Conservation (phyloP, 2,113 vertebrate species). For the Lamprologus speciosus region DNA sequence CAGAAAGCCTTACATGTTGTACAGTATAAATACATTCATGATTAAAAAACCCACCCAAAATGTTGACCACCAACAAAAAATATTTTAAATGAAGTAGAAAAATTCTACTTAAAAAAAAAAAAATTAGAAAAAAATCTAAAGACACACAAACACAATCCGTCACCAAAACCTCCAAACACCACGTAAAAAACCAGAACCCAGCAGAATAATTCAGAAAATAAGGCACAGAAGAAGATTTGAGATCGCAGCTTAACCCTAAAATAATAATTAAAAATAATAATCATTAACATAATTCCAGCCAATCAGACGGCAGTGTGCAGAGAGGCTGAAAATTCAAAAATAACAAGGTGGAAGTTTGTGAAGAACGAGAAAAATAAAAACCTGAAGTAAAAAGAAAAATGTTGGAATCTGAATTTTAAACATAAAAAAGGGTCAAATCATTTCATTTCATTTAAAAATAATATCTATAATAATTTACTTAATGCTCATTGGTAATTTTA, state of each 20-base stretch:
- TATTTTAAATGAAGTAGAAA: neutral
- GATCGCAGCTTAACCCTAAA: neutral
- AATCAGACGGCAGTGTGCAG: neutral
- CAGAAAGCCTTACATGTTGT: neutral
- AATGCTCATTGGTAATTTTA: neutral
- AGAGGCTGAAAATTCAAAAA: neutral
- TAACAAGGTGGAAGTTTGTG: neutral
- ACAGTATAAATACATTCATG: constrained; percentile 33
- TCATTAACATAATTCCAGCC: neutral
- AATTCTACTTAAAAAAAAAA: neutral
- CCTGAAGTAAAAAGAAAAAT: neutral
- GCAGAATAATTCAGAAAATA: constrained; percentile 17
- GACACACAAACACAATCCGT: neutral
- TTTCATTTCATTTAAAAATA: neutral
- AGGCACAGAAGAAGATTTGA: constrained; percentile 35
- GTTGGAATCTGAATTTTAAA: neutral
- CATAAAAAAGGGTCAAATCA: neutral
- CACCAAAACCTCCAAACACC: neutral
- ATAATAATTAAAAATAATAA: neutral
- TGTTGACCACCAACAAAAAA: neutral
- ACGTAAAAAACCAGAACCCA: neutral
- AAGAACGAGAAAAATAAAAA: neutral
- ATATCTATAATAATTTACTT: neutral
- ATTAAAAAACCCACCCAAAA: constrained; percentile 6
- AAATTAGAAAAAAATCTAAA: neutral